A percentile compares a stretch with the other conserved stretches of the same genome.
Evolutionary conservation across 2,797 vertebrate genomes (phyloP).

Genomic region (Heteromormyrus szaboi): DNA sequence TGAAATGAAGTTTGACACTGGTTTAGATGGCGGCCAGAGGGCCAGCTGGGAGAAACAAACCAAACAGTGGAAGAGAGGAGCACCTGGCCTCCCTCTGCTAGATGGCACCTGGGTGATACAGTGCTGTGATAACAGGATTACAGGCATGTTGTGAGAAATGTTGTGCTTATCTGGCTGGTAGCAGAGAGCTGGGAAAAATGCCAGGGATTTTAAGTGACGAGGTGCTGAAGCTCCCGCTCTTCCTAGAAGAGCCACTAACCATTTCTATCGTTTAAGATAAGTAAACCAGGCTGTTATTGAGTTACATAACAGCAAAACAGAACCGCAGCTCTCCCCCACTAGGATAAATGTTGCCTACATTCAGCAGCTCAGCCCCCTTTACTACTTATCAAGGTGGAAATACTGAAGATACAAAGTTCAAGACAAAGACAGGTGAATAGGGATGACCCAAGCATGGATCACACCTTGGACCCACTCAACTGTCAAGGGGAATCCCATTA

Average conservation of each 20-base stretch:
- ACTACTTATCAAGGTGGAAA: background rate
- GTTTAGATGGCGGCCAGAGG: conserved; percentile 44
- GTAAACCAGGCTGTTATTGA: background rate
- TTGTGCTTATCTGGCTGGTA: background rate
- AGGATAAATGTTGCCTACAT: background rate
- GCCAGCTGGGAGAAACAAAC: conserved; percentile 22
- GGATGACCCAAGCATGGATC: background rate
- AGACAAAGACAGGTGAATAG: background rate
- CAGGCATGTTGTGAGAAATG: background rate
- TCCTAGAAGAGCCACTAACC: background rate
- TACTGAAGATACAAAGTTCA: background rate
- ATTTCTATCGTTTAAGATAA: background rate
- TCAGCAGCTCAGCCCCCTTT: background rate
- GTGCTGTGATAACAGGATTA: background rate
- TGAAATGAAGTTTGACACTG: conserved; percentile 91
- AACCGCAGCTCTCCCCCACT: background rate
- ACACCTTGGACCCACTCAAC: background rate
- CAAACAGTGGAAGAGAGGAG: background rate
- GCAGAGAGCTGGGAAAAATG: conserved; percentile 7
- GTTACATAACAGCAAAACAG: background rate
- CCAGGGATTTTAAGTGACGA: background rate
- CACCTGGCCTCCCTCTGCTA: background rate
- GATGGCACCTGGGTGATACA: background rate
- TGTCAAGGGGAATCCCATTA: background rate
- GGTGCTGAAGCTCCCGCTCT: background rate